Base-by-base conservation (phyloP, 2,113 vertebrate species). In the Leptobrachium leishanense region DNA sequence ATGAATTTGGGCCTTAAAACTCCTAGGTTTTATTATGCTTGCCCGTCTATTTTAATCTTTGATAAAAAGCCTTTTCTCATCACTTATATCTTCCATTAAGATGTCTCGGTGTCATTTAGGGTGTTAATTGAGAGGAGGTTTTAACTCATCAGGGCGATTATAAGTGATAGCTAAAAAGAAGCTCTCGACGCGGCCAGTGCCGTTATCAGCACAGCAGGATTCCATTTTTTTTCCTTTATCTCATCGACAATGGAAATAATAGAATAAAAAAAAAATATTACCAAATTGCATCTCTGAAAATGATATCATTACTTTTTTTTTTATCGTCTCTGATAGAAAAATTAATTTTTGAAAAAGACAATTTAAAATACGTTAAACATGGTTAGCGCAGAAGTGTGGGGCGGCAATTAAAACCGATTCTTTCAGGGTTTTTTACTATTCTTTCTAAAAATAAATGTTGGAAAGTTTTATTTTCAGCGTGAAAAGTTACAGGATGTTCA, bases 71-170 rank as follows among this genome's bases (percentile, higher is more conserved):
- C 93, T 89, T 88, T 87, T 88, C 87, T 85, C 87, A 66, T 88
- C 90, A 92, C 93, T 94, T 95, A 94, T 90, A 92, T 93, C 91
- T 91, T 90, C 93, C 93, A 95, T 96, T 96, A 96, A 95, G 88
- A 92, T 88, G 93, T 94, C 93, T 93, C 88, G 82, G 90, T 92
- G 92, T 94, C 94, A 91, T 93, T 95, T 96, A 94, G 95, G 94
- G 94, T 94, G 94, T 94, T 97, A 97, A 98, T 97, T 96, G 95
- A 96, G 95, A 95, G 93, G 91, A 93, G 94, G 93, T 93, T 93
- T 89, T 91, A 92, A 94, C 95, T 95, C 96, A 95, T 97, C 94
- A 95, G 95, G 94, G 93, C 92, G 95, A 96, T 96, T 96, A 96
- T 95, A 95, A 96, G 94, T 91, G 94, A 95, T 95, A 92, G 93